Percentiles rank a stretch among this genome's conserved stretches.
These are phyloP conservation scores for Ardeotis arabs DNA, from an alignment of 2,113 vertebrate species.

Conservation along the genomic window DNA sequence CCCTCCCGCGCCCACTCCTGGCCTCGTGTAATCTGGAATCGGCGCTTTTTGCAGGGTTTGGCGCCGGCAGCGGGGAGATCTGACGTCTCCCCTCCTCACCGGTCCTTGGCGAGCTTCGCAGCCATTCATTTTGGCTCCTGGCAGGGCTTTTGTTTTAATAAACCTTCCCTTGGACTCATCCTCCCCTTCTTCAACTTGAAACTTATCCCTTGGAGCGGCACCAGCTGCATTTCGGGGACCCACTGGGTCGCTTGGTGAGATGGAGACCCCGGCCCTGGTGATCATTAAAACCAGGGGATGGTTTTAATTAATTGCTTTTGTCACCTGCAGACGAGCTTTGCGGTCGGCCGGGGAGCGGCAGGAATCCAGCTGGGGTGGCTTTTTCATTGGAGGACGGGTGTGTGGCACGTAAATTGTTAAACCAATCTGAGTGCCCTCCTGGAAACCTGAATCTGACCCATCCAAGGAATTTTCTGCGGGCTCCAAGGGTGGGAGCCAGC, in stretches of 20 bases:
- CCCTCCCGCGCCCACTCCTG: not conserved
- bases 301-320: not conserved
- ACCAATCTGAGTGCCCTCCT: not conserved
- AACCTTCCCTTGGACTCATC: not conserved
- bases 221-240: not conserved
- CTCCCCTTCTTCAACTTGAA: too few species aligned
- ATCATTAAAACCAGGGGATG: not conserved
- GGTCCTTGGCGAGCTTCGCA: not conserved
- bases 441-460: not conserved
- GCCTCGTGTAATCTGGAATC: not conserved
- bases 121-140: not conserved
- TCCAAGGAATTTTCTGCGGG: not conserved
- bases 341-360: not conserved
- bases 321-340: not conserved
- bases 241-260: not conserved
- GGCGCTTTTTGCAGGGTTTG: accelerated
- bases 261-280: not conserved
- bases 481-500: not conserved
- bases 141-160: not conserved
- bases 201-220: not conserved
- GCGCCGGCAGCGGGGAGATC: accelerated
- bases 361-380: not conserved
- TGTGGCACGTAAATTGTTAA: not conserved
- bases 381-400: not conserved
- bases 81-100: accelerated